A percentile compares a stretch with the other conserved stretches of the same genome.
Evolutionary conservation across 2,888 invertebrate genomes (phyloP).

Genomic region (Tribolium freemani): DNA sequence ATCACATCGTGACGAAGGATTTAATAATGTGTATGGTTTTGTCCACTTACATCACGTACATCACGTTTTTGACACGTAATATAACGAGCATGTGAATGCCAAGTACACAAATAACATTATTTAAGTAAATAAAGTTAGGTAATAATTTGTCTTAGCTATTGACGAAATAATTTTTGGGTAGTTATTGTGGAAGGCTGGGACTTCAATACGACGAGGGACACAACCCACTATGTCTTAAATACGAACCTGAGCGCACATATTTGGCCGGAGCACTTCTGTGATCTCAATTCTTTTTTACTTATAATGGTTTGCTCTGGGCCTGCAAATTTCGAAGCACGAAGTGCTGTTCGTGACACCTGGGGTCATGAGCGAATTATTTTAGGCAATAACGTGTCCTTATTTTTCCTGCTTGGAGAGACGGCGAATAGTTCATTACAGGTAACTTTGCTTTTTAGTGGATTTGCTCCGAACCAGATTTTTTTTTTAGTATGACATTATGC

Average conservation of each 20-base stretch:
- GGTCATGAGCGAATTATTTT: constrained; percentile 66
- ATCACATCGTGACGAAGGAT: no score
- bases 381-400: constrained; percentile 67
- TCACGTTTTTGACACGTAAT: neutral
- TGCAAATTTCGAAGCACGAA: constrained; percentile 75
- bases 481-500: constrained; percentile 36
- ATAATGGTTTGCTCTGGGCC: constrained; percentile 85
- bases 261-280: constrained; percentile 56
- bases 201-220: constrained; percentile 80
- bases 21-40: no score
- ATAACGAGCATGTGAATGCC: neutral
- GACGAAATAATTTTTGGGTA: constrained; percentile 45
- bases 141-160: neutral
- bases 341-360: constrained; percentile 82
- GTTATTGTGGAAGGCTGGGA: constrained; percentile 77
- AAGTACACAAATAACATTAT: neutral
- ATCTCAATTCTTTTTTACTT: constrained; percentile 70
- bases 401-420: constrained; percentile 75
- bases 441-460: constrained; percentile 42
- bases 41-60: neutral
- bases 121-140: neutral
- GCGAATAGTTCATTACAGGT: constrained; percentile 72
- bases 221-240: constrained; percentile 76
- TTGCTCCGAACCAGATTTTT: neutral
- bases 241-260: constrained; percentile 51